Conservation (phyloP, 1,140 invertebrate species). For the Pseudomyrmex pallidus region DNA sequence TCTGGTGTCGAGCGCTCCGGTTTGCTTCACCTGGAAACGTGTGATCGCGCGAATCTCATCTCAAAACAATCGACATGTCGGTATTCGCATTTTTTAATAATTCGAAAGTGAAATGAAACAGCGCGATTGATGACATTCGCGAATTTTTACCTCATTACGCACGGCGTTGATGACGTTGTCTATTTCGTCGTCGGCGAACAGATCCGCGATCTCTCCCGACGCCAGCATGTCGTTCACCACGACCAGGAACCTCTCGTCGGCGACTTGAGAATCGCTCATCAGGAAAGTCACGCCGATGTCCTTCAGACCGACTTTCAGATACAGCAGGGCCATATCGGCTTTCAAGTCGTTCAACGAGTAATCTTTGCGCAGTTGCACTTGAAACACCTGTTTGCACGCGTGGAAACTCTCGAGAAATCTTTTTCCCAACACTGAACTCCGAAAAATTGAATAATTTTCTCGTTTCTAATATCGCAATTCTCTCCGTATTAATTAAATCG, state of each 20-base stretch:
- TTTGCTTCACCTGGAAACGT: constrained; percentile 87
- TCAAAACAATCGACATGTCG: no score
- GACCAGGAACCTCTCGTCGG: constrained; percentile 96
- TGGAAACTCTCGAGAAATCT: neutral
- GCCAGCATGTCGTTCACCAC: constrained; percentile 97
- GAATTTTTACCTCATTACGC: constrained; percentile 90
- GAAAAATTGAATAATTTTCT: no score
- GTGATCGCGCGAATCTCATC: neutral
- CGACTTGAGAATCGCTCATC: constrained; percentile 97
- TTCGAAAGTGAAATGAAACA: neutral
- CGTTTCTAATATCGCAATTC: no score
- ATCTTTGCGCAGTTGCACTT: constrained; percentile 95
- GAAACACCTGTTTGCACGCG: constrained; percentile 82
- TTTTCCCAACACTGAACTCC: neutral
- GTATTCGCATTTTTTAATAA: no score
- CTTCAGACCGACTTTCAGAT: constrained; percentile 95
- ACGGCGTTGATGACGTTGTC: constrained; percentile 94
- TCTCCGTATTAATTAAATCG: no score
- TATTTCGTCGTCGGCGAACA: constrained; percentile 95
- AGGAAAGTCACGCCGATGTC: constrained; percentile 94
- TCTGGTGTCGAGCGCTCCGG: constrained; percentile 93
- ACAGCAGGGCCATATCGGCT: constrained; percentile 92
- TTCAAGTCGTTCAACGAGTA: constrained; percentile 94
- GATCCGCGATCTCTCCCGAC: constrained; percentile 96
- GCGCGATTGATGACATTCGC: neutral